phyloP scores from a whole-genome alignment of 2,113 vertebrate species.

The Gobius niger region DNA sequence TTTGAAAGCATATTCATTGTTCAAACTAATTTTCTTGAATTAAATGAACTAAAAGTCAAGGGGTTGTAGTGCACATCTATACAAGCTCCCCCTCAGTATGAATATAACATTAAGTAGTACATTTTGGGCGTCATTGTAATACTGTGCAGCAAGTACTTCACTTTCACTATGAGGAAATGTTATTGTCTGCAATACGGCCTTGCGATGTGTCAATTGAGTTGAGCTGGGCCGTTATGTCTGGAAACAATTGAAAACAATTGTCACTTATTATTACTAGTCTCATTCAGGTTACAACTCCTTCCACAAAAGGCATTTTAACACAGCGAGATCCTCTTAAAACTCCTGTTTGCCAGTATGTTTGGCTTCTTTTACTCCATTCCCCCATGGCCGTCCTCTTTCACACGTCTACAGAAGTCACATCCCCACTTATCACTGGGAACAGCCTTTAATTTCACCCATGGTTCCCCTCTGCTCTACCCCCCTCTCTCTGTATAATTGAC shows the following conservation, averaged over 20 bases:
- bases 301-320: background rate
- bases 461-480: conserved; percentile 45
- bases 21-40: background rate
- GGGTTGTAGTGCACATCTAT: background rate
- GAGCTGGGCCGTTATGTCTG: no score
- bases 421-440: conserved; percentile 40
- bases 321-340: background rate
- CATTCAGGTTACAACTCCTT: background rate
- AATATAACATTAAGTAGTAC: no score
- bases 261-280: no score
- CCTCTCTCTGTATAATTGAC: conserved; percentile 53
- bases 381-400: background rate
- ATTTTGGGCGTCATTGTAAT: no score
- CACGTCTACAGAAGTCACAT: conserved; percentile 21
- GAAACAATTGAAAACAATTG: no score
- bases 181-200: no score
- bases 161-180: no score
- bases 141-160: no score
- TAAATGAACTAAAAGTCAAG: background rate
- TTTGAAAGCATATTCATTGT: conserved; percentile 14
- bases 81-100: no score
- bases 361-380: conserved; percentile 4
- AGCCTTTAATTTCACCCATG: conserved; percentile 69
- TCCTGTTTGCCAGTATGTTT: conserved; percentile 20
- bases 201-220: no score